Evolutionary conservation across 2,113 vertebrate genomes (phyloP).

Genomic region (Odocoileus virginianus): DNA sequence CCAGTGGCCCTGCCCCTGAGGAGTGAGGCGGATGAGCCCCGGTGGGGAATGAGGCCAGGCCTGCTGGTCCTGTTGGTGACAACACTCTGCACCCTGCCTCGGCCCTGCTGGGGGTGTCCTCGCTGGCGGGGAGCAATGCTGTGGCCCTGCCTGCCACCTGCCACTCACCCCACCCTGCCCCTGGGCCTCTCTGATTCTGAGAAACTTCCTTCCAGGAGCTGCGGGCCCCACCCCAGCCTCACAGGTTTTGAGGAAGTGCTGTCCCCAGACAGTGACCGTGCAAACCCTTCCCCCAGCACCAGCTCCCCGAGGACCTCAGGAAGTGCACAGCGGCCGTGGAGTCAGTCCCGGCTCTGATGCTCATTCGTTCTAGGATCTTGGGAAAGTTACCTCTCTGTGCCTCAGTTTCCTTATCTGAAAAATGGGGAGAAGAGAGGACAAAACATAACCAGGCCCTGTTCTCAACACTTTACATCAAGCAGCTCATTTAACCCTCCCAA

Average conservation of each 20-base stretch:
- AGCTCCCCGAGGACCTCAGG: neutral
- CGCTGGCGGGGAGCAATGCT: neutral
- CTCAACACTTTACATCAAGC: neutral
- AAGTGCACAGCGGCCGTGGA: fast-evolving
- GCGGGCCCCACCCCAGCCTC: neutral
- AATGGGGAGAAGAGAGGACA: neutral
- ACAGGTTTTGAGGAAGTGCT: neutral
- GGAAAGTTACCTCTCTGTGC: neutral
- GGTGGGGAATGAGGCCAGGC: neutral
- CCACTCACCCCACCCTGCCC: neutral
- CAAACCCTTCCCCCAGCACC: too few species aligned
- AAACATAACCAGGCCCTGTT: neutral
- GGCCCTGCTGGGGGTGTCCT: neutral
- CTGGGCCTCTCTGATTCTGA: neutral
- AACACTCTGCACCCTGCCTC: neutral
- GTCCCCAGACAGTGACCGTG: neutral
- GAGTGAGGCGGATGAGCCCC: neutral
- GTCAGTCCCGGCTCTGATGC: neutral
- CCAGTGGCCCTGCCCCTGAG: neutral
- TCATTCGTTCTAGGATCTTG: neutral
- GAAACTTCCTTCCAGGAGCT: neutral
- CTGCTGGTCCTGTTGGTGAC: neutral
- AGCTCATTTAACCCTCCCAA: neutral
- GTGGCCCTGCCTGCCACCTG: fast-evolving
- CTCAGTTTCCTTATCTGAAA: neutral